Conservation (phyloP, 1,140 invertebrate genomes). For the Theocolax elegans region DNA sequence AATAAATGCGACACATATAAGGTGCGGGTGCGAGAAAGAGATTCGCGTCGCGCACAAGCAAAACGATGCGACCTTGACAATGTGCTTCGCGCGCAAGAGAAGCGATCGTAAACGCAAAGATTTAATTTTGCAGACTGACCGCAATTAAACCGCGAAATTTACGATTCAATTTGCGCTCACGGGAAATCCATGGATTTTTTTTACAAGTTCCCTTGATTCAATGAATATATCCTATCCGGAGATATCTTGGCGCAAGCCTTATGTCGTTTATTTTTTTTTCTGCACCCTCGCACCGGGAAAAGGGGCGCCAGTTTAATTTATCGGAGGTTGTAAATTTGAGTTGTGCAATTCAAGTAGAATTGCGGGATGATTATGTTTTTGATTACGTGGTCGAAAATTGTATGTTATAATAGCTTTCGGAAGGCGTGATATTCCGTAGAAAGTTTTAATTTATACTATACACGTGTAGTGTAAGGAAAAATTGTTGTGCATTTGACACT, state of each 20-base stretch:
- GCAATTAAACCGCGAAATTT: slow-evolving; percentile 38
- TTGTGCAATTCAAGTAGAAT: slow-evolving; percentile 3
- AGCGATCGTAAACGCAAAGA: slow-evolving; percentile 13
- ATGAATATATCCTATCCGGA: slow-evolving; percentile 12
- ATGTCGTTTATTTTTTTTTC: not conserved
- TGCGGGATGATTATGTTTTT: not conserved
- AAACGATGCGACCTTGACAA: slow-evolving; percentile 19
- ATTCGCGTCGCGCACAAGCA: not conserved
- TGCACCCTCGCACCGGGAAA: no score
- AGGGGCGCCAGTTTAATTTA: slow-evolving; percentile 21
- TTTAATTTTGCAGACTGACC: slow-evolving; percentile 32
- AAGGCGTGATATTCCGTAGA: slow-evolving; percentile 9
- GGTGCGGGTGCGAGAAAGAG: no score
- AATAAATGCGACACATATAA: no score
- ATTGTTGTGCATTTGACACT: no score
- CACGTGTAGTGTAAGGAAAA: no score
- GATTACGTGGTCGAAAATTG: slow-evolving; percentile 18
- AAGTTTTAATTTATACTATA: no score
- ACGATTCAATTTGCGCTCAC: slow-evolving; percentile 33
- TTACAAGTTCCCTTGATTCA: not conserved
- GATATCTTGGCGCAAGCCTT: no score
- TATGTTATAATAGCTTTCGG: not conserved
- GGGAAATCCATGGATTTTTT: slow-evolving; percentile 18
- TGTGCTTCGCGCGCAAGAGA: not conserved
- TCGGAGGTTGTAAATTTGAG: slow-evolving; percentile 22